A percentile compares a stretch with the other conserved stretches of the same genome.
These are phyloP conservation scores for Bhutanitis thaidina DNA, from an alignment of 2,888 invertebrate species.

Conservation along the genomic window DNA sequence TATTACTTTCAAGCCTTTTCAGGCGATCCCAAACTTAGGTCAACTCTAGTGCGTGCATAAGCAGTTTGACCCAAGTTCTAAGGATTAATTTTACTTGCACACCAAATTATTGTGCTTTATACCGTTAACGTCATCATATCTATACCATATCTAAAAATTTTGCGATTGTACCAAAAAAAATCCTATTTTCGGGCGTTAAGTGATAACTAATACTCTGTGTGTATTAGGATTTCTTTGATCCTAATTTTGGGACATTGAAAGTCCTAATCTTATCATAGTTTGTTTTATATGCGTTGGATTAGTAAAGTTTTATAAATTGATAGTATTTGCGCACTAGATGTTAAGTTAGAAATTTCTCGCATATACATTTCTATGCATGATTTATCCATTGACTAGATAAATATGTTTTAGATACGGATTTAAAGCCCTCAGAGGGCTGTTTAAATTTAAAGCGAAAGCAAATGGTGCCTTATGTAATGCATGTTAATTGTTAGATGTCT, in stretches of 20 bases:
- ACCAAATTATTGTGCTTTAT: conserved; percentile 26
- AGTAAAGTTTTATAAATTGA: conserved; percentile 42
- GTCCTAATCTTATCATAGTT: conserved; percentile 10
- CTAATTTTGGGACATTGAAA: not conserved
- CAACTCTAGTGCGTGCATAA: conserved; percentile 12
- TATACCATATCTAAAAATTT: conserved; percentile 46
- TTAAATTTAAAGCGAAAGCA: conserved; percentile 40
- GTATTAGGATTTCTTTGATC: conserved; percentile 1
- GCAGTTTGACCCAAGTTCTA: conserved; percentile 11
- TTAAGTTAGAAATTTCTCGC: conserved; percentile 40
- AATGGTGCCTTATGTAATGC: conserved; percentile 70
- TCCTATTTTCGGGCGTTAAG: conserved; percentile 34
- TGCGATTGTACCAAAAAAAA: conserved; percentile 47
- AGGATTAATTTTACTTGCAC: conserved; percentile 22
- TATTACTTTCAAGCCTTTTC: conserved; percentile 37
- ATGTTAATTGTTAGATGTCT: conserved; percentile 62
- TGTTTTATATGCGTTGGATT: not conserved
- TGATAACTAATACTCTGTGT: conserved; percentile 28
- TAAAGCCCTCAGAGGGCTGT: conserved; percentile 29
- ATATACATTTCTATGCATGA: conserved; percentile 56
- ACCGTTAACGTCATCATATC: conserved; percentile 33
- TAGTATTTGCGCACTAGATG: conserved; percentile 62
- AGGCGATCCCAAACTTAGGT: conserved; percentile 35
- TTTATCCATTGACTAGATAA: conserved; percentile 66
- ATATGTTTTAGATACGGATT: conserved; percentile 60